Evolutionary conservation across 2,888 invertebrate genomes (phyloP), one percentile per base, ranked within the genome.

Genomic region (Hyles lineata): DNA sequence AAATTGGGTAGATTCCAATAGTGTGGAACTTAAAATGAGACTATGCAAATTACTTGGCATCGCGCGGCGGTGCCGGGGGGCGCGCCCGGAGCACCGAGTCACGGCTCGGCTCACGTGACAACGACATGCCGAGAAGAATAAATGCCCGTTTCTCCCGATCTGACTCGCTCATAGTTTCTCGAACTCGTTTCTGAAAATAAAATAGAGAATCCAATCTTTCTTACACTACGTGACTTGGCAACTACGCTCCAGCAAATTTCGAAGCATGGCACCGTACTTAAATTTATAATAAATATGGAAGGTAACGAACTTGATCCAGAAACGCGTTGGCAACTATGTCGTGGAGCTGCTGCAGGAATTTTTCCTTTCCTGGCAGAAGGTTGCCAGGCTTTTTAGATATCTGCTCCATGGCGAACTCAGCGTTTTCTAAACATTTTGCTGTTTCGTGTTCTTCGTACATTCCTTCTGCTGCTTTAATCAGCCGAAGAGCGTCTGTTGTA

Each of bases 131-230:
- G 69, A 94, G 86, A 25, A 94, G 87, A 76, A 92, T 87, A 77
- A 90, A 92, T 58, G 94, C 93, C 76, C 93, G 85, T 76, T 88
- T 91, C 80, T 94, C 94, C 43, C 91, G 90, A 78, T 92, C 92
- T 15, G 88, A 88, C 79, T 92, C 92, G 71, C 89, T 92, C 91
- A 91, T 92, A 73, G 82, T 80, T 69, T 84, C 82, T 71, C 85
- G 85, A 61, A 92, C 89, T 78, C 92, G 90, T 89, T 91, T 92
- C 92, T 92, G 81, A 75, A 79, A 83, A 83, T 78, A 83, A 81
- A 80, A 80, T 79, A 79, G 75, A 78, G 76, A 75, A 76, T 72
- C 70, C 62, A 72, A 80, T 81, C 76, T 78, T 78, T 78, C 75
- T 79, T 73, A 70, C 72, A 74, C 67, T 77, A 82, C 82, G 84